Evolutionary conservation across 2,113 vertebrate species (phyloP).

Genomic region (Callorhinus ursinus): DNA sequence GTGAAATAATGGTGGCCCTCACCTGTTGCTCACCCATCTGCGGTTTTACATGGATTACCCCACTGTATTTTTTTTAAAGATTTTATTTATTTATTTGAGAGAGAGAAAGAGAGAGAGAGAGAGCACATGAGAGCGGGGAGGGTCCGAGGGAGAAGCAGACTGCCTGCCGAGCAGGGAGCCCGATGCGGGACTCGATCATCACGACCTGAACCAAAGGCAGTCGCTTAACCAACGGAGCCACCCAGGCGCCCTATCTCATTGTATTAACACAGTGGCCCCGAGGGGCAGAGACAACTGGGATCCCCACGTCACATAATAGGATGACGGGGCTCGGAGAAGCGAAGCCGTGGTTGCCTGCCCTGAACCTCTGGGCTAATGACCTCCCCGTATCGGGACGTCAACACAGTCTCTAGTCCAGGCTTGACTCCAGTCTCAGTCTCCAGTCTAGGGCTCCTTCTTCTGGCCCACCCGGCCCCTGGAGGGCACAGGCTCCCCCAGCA

Average conservation of each 20-base stretch:
- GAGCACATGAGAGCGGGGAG: no score
- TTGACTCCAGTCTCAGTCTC: background rate
- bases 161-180: no score
- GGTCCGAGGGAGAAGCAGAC: no score
- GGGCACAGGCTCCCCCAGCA: background rate
- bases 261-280: background rate
- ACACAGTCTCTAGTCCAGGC: background rate
- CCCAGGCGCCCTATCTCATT: no score
- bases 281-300: background rate
- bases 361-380: background rate
- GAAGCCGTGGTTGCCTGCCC: background rate
- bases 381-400: accelerated
- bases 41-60: background rate
- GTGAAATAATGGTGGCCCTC: background rate
- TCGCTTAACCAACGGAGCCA: no score
- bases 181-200: no score
- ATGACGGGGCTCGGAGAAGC: background rate
- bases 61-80: background rate
- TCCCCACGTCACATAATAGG: background rate
- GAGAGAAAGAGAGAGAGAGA: no score
- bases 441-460: background rate
- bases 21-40: background rate
- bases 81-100: no score
- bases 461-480: background rate
- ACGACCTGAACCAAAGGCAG: no score